Evolutionary conservation across 2,888 invertebrate genomes (phyloP).

Genomic region (Agrotis segetum): DNA sequence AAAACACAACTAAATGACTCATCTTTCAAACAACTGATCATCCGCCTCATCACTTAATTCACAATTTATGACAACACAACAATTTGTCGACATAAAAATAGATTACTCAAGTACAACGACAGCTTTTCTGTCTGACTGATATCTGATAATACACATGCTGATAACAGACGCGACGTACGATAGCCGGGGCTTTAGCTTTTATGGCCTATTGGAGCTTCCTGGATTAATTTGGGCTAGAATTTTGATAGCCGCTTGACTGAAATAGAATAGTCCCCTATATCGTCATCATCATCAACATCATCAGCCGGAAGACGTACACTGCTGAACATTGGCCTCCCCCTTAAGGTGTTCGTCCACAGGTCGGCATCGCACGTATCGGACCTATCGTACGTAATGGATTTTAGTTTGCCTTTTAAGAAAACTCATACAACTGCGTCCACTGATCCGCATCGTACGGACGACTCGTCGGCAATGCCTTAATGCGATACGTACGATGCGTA

Average conservation of each 20-base stretch:
- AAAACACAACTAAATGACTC: too few species aligned
- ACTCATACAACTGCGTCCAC: too few species aligned
- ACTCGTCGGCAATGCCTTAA: too few species aligned
- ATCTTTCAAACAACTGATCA: background rate
- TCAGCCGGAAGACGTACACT: too few species aligned
- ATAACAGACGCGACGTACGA: constrained; percentile 32
- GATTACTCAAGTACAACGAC: constrained; percentile 9
- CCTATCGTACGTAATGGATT: too few species aligned
- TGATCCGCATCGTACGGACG: too few species aligned
- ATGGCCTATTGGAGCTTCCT: constrained; percentile 22
- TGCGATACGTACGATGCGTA: too few species aligned
- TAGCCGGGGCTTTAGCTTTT: constrained; percentile 10
- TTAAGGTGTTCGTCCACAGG: too few species aligned
- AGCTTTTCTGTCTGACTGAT: constrained; percentile 37
- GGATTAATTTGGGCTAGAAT: background rate
- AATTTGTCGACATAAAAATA: background rate
- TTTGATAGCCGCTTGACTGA: background rate
- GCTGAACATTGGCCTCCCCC: too few species aligned
- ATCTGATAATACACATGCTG: constrained; percentile 40
- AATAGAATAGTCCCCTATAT: background rate
- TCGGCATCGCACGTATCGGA: too few species aligned
- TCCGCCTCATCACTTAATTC: constrained; percentile 5
- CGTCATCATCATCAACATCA: background rate
- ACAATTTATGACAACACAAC: constrained; percentile 2
- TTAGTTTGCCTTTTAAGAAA: too few species aligned